Base-by-base conservation (phyloP, 2,888 invertebrate species). In the Tetranychus truncatus region DNA sequence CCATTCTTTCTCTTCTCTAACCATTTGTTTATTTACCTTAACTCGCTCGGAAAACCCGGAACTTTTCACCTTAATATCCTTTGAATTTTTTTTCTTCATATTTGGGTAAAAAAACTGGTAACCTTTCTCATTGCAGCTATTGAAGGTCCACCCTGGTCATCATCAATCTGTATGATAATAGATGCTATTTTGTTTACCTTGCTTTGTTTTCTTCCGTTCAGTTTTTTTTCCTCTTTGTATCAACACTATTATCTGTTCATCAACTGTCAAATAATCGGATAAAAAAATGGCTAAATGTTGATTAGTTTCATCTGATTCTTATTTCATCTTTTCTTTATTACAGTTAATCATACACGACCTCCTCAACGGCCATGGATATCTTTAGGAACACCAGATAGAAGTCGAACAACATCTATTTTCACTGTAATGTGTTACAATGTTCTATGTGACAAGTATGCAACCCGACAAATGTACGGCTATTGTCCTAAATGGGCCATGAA, bases 381-480 rank as follows among this genome's bases (percentile, higher is more conserved):
- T 78, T 86, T 94, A 81, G 90, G 91, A 77, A 88, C 91, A 84
- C 93, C 94, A 7, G 66, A 21, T 78, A 88, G 90, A 84, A 88
- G 88, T 82, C 88, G 91, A 84, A 91, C 94, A 80, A 89, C 92
- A 82, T 93, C 93, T 93, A 87, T 94, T 83, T 96, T 97, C 86
- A 96, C 97, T 80, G 95, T 97, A 81, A 95, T 99, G 92, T 97
- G 97, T 84, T 99, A 99, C 87, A 99, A 99, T 85, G 95, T 99
- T 79, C 87, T 99, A 80, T 96, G 97, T 86, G 96, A 97, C 87
- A 96, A 96, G 85, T 97, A 96, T 83, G 97, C 97, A 78, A 97
- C 97, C 75, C 86, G 95, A 81, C 95, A 95, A 85, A 93, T 95
- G 91, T 99, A 99, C 86, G 95, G 94, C 80, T 99, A 99, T 85